Base-by-base conservation (phyloP, 2,113 vertebrate species). In the Elaphurus davidianus region DNA sequence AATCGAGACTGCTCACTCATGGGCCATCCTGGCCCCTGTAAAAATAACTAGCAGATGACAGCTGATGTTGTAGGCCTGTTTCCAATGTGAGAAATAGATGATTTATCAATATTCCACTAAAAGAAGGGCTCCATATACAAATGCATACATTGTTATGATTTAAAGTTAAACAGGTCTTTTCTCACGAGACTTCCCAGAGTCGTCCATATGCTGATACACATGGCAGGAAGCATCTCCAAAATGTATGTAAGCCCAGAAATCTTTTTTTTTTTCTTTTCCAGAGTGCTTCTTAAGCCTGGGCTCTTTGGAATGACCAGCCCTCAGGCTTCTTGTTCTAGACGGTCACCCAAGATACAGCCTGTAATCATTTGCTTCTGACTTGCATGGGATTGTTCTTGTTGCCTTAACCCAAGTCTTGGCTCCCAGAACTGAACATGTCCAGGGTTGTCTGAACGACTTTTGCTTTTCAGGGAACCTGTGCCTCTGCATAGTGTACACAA, bases 161-260 rank as follows among this genome's bases (percentile, higher is more conserved):
- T 79, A 86, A 91, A 79, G 23, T 86, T 74, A 87, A 91, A 84
- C 57, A 93, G 62, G 7, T 71, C 74, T 94, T 97, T 96, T 43
- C 55, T 50, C 81, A 78, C 27, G 43, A 43, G 21, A 82, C 40
- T 90, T 76, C 83, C 47, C 43, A 90, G n/a, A 40, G 67, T 71
- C 28, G 64, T 67, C 62, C 79, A 40, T 62, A 64, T 76, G 8
- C 12, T 54, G 52, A 83, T 36, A 54, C 50, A 84, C 91, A 43
- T n/a, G 43, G 54, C 12, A 3, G 33, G 14, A 23, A 40, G 25
- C 33, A 21, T 91, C 36, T 94, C 40, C 79, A 90, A 90, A 93
- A 96, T 27, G 14, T 62, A 23, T 62, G 3, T 52, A 84, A 28
- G 4, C 30, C 60, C 30, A 30, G 54, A 76, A 83, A 36, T 1